phyloP scores from a whole-genome alignment of 2,113 vertebrate species.

The Sterna hirundo region DNA sequence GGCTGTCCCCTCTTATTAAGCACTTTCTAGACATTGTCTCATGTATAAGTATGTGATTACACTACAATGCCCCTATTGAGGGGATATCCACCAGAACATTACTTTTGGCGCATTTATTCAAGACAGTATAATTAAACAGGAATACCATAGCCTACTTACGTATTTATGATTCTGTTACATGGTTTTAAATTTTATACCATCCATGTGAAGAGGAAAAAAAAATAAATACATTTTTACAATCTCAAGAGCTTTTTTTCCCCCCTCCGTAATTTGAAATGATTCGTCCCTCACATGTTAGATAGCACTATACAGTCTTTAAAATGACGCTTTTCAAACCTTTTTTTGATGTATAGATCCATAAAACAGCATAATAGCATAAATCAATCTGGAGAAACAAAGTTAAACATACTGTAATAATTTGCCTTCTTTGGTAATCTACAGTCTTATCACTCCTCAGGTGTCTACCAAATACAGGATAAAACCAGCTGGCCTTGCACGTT shows the following conservation, averaged over 20 bases:
- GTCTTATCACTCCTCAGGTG: neutral
- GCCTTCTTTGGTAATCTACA: neutral
- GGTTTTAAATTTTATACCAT: neutral
- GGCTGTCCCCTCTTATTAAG: neutral
- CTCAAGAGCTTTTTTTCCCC: neutral
- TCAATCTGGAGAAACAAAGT: neutral
- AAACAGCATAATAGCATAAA: neutral
- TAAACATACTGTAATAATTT: neutral
- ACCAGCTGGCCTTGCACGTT: neutral
- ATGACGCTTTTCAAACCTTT: neutral
- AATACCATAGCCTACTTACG: neutral
- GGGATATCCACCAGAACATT: neutral
- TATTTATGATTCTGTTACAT: neutral
- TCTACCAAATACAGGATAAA: neutral
- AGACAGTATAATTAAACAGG: neutral
- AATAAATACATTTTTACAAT: neutral
- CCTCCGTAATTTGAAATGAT: neutral
- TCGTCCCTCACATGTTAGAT: neutral
- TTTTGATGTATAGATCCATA: neutral
- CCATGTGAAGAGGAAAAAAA: neutral
- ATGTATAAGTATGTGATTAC: neutral
- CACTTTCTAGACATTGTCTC: neutral
- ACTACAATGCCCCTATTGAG: neutral
- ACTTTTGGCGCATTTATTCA: neutral
- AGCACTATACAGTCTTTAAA: neutral